Conservation (phyloP, 2,888 invertebrate genomes). For the Cosmopolites sordidus region DNA sequence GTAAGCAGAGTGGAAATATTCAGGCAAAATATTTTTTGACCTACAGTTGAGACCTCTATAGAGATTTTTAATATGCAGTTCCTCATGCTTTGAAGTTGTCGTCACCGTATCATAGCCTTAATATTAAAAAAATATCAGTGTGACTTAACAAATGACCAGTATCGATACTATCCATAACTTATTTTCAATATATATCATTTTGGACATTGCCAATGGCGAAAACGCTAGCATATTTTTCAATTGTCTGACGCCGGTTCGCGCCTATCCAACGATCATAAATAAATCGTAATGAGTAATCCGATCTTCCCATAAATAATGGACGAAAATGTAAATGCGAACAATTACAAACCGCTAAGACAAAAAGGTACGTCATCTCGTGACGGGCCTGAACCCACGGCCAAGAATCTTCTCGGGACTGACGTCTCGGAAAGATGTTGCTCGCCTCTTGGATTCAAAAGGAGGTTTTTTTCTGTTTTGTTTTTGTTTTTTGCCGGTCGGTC, state of each 20-base stretch:
- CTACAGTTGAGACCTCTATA: too few relatives aligned
- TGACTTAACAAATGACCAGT: neutral
- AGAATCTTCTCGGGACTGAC: conserved; percentile 3
- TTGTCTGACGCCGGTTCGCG: neutral
- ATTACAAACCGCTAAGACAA: conserved; percentile 18
- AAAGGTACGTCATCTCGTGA: conserved; percentile 9
- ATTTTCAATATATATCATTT: neutral
- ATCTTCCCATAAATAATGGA: conserved; percentile 13
- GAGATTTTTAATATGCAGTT: too few relatives aligned
- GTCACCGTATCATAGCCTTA: too few relatives aligned
- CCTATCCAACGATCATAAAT: neutral
- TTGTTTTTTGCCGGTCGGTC: too few relatives aligned
- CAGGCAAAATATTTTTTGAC: too few relatives aligned
- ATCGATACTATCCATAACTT: too few relatives aligned
- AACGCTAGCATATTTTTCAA: neutral
- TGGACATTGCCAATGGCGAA: neutral
- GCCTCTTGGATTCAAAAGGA: neutral
- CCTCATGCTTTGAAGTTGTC: too few relatives aligned
- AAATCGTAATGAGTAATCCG: conserved; percentile 4
- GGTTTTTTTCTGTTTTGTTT: too few relatives aligned
- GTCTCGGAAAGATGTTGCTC: conserved; percentile 1
- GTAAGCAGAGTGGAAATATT: too few relatives aligned
- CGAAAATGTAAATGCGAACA: conserved; percentile 14
- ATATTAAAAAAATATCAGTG: too few relatives aligned
- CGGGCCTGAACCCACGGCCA: conserved; percentile 17